These are phyloP conservation scores for Chrysotoxum bicinctum DNA, from an alignment of 2,888 invertebrate species.

Conservation along the genomic window DNA sequence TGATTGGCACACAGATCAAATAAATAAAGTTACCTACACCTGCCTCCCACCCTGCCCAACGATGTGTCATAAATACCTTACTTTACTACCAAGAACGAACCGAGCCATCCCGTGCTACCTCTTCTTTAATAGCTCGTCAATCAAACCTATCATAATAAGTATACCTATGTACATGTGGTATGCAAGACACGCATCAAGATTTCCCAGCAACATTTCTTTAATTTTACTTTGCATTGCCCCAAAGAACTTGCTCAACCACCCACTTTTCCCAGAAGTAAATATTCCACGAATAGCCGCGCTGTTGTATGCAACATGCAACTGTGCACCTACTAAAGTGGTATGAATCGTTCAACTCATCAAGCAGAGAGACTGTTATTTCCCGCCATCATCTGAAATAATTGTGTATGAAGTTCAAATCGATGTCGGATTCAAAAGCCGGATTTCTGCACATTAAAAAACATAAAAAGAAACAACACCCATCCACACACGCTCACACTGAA, in stretches of 20 bases:
- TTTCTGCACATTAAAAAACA: neutral
- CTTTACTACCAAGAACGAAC: neutral
- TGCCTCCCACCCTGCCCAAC: neutral
- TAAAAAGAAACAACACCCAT: neutral
- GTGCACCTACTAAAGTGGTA: conserved; percentile 34
- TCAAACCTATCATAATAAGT: neutral
- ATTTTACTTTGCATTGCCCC: conserved; percentile 33
- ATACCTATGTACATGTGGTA: neutral
- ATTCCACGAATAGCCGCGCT: conserved; percentile 26
- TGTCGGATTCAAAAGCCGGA: conserved; percentile 13
- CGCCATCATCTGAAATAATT: conserved; percentile 41
- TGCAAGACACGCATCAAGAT: conserved; percentile 19
- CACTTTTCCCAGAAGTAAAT: conserved; percentile 51
- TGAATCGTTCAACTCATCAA: conserved; percentile 32
- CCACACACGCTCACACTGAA: neutral
- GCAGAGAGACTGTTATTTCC: conserved; percentile 25
- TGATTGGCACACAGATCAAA: neutral
- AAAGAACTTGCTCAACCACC: conserved; percentile 48
- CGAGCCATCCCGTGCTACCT: neutral
- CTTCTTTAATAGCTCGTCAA: neutral
- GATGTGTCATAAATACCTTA: neutral
- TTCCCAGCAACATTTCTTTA: conserved; percentile 16
- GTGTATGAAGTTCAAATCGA: conserved; percentile 44
- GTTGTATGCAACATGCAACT: conserved; percentile 50
- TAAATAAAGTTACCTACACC: neutral